A percentile compares a stretch with the other conserved stretches of the same genome.
Conservation (phyloP, 2,888 invertebrate species). For the Odontomyia ornata region DNA sequence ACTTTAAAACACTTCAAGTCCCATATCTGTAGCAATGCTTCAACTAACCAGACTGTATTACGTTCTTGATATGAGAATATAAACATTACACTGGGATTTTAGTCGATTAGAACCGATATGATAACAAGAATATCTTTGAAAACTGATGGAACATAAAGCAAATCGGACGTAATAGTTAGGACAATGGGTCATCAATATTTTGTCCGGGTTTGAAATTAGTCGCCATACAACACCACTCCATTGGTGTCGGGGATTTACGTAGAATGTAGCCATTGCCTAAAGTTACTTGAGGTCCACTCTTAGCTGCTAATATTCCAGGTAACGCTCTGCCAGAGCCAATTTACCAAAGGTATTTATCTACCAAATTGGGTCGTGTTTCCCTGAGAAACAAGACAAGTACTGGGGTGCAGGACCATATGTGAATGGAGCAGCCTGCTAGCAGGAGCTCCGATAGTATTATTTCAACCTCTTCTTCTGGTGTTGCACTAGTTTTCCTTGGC, state of each 20-base stretch:
- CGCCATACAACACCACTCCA: constrained; percentile 79
- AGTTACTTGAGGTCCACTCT: constrained; percentile 89
- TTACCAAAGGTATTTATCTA: constrained; percentile 76
- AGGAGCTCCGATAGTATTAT: constrained; percentile 82
- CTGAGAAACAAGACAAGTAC: constrained; percentile 89
- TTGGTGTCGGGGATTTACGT: constrained; percentile 82
- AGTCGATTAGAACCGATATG: constrained; percentile 83
- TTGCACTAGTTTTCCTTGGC: constrained; percentile 59
- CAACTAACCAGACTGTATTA: constrained; percentile 92
- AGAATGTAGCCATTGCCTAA: constrained; percentile 84
- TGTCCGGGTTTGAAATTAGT: constrained; percentile 78
- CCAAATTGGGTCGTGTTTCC: constrained; percentile 68
- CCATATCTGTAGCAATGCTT: constrained; percentile 90
- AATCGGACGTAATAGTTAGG: constrained; percentile 89
- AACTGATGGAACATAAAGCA: constrained; percentile 91
- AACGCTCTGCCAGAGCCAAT: constrained; percentile 91
- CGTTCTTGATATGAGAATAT: constrained; percentile 94
- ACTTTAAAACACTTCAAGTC: constrained; percentile 79
- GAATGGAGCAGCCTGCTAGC: constrained; percentile 90
- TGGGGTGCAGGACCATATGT: constrained; percentile 95
- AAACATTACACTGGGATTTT: constrained; percentile 82
- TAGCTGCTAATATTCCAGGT: too few relatives aligned
- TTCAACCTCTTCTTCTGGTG: constrained; percentile 77
- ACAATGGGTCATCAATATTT: constrained; percentile 79
- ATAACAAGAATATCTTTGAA: too few relatives aligned